These are phyloP conservation scores for Semnornis frantzii DNA, from an alignment of 2,113 vertebrate species.

Conservation along the genomic window DNA sequence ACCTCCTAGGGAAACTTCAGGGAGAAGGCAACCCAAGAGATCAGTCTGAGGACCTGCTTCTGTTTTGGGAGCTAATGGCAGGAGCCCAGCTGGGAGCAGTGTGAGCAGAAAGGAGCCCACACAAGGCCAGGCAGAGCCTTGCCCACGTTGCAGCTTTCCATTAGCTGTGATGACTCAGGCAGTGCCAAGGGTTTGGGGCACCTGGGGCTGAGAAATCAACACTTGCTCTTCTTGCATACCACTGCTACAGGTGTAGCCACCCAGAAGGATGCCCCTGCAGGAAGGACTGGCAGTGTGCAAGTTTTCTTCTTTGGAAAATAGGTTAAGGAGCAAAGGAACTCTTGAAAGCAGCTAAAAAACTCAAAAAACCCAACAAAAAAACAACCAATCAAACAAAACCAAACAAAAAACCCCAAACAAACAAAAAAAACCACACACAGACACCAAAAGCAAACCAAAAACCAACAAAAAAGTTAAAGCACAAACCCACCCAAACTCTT, in stretches of 20 bases:
- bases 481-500: no score
- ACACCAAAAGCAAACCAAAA: no score
- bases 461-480: no score
- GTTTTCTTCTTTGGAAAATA: no score
- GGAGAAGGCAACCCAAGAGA: neutral
- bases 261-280: neutral
- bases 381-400: no score
- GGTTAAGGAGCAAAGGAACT: no score
- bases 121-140: slow-evolving; percentile 20
- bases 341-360: no score
- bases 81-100: slow-evolving; percentile 22
- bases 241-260: neutral
- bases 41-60: neutral
- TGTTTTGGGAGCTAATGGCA: slow-evolving; percentile 23
- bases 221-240: neutral
- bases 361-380: no score
- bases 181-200: slow-evolving; percentile 3
- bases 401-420: no score
- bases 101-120: neutral
- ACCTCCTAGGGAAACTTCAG: neutral
- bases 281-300: no score
- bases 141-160: slow-evolving; percentile 19
- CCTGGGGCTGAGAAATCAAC: neutral
- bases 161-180: slow-evolving; percentile 33
- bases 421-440: no score